Percentiles rank a stretch among this genome's conserved stretches.
phyloP scores from a whole-genome alignment of 2,888 invertebrate genomes.

The Acronicta alni region DNA sequence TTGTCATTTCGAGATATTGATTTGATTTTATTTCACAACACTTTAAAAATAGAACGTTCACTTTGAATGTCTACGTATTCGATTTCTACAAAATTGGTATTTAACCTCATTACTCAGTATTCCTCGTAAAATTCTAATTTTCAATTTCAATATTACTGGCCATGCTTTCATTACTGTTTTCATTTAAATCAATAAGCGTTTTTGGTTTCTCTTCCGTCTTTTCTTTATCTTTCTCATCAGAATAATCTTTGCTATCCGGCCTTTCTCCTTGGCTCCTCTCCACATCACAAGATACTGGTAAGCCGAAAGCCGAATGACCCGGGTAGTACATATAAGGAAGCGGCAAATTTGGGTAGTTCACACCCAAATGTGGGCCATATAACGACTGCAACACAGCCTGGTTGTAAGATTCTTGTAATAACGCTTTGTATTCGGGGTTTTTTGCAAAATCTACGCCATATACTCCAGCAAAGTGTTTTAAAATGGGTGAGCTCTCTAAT shows the following conservation, averaged over 20 bases:
- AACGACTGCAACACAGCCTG: slow-evolving; percentile 85
- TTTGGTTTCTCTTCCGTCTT: slow-evolving; percentile 71
- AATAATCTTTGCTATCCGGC: slow-evolving; percentile 64
- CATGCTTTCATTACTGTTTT: slow-evolving; percentile 86
- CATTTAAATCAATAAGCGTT: slow-evolving; percentile 74
- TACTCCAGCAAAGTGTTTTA: slow-evolving; percentile 86
- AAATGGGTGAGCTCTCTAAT: slow-evolving; percentile 81
- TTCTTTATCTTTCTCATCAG: slow-evolving; percentile 72
- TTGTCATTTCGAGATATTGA: slow-evolving; percentile 8
- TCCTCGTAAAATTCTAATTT: slow-evolving; percentile 67
- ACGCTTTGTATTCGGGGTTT: slow-evolving; percentile 84
- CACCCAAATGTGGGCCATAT: slow-evolving; percentile 84
- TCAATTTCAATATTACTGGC: slow-evolving; percentile 87
- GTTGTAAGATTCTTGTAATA: slow-evolving; percentile 86
- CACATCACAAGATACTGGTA: slow-evolving; percentile 77
- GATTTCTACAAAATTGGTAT: slow-evolving; percentile 36
- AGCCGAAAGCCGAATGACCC: slow-evolving; percentile 79
- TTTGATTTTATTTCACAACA: slow-evolving; percentile 11
- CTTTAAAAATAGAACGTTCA: slow-evolving; percentile 37
- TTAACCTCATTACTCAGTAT: slow-evolving; percentile 24
- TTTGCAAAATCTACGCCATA: slow-evolving; percentile 86
- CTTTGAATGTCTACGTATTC: slow-evolving; percentile 37
- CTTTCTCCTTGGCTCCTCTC: slow-evolving; percentile 76
- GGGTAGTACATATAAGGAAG: slow-evolving; percentile 87
- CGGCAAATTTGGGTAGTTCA: slow-evolving; percentile 82